Percentiles rank a stretch among this genome's conserved stretches.
These are phyloP conservation scores for Dendrocopos noguchii DNA, from an alignment of 2,113 vertebrate genomes.

Conservation along the genomic window DNA sequence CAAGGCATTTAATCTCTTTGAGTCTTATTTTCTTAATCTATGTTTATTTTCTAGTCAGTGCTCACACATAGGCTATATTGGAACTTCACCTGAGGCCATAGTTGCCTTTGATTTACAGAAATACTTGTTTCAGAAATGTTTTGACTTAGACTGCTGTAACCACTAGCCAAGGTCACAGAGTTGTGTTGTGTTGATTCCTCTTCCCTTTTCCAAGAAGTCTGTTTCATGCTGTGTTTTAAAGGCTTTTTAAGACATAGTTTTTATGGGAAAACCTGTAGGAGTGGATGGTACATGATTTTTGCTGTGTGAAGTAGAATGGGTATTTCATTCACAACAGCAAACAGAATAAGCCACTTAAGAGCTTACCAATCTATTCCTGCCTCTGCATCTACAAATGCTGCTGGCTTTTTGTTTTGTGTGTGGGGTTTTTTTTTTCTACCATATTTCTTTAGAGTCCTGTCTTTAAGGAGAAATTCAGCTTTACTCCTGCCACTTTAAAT, in stretches of 20 bases:
- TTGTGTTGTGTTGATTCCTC: background rate
- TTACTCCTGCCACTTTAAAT: background rate
- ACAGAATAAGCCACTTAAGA: background rate
- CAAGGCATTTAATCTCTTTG: background rate
- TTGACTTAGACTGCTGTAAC: background rate
- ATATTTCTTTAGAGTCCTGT: background rate
- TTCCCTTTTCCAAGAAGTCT: background rate
- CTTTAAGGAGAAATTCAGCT: background rate
- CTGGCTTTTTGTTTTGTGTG: no score
- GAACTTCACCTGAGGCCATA: background rate
- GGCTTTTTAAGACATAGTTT: background rate
- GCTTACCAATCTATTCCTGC: background rate
- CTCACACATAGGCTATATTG: background rate
- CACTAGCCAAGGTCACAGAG: background rate
- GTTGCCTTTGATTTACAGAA: background rate
- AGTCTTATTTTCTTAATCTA: background rate
- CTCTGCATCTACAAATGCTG: background rate
- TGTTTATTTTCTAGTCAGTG: background rate
- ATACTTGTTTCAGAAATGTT: background rate
- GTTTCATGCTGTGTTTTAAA: background rate
- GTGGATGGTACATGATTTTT: background rate
- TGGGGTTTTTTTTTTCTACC: background rate
- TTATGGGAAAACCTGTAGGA: background rate
- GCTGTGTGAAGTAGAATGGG: background rate
- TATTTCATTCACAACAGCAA: background rate